phyloP scores from a whole-genome alignment of 2,113 vertebrate species.

The Gymnorhina tibicen region DNA sequence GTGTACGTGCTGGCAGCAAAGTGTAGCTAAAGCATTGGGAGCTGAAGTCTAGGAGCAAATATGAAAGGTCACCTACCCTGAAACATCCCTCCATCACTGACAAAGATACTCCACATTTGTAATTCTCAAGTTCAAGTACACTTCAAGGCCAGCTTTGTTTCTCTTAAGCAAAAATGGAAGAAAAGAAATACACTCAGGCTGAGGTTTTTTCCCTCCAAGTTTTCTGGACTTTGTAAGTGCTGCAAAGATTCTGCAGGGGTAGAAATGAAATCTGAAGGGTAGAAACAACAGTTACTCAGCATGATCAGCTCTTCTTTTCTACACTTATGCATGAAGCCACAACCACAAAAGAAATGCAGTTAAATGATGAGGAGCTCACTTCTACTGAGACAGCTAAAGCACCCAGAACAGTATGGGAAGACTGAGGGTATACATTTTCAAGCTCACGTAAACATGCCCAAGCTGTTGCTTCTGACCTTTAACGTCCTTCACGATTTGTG shows the following conservation, averaged over 20 bases:
- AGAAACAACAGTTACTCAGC: not conserved
- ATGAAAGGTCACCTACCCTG: not conserved
- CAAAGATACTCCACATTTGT: not conserved
- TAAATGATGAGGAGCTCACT: not conserved
- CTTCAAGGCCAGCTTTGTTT: not conserved
- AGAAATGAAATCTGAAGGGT: not conserved
- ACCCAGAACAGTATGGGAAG: not conserved
- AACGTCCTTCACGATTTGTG: not conserved
- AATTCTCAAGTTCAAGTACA: not conserved
- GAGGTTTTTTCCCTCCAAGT: not conserved
- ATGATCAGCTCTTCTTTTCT: not conserved
- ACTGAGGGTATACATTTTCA: not conserved
- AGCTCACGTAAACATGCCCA: not conserved
- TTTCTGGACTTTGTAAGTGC: not conserved
- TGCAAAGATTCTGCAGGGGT: not conserved
- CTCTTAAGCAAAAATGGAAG: not conserved
- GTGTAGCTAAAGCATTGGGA: not conserved
- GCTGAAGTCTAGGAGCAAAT: not conserved
- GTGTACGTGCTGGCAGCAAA: rapidly evolving
- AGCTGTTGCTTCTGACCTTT: not conserved
- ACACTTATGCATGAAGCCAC: not conserved
- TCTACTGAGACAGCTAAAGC: not conserved
- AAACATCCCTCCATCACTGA: not conserved
- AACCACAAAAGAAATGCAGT: not conserved
- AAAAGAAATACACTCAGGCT: not conserved